Evolutionary conservation across 2,113 vertebrate species (phyloP).

Genomic region (Grammomys surdaster): DNA sequence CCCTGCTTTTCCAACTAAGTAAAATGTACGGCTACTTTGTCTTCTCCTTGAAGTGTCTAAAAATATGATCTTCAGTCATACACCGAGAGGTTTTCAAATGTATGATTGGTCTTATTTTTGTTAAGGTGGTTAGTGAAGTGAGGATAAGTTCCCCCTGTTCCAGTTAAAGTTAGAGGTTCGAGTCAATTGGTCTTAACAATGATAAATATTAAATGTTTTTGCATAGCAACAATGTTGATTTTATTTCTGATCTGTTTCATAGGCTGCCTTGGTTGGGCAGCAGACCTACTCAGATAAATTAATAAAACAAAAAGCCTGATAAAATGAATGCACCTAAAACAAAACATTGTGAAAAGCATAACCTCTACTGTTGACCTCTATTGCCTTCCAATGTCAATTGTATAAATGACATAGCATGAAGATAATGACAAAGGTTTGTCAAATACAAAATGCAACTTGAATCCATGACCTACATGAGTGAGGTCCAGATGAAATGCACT

Average conservation of each 20-base stretch:
- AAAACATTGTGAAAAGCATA: background rate
- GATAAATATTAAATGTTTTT: background rate
- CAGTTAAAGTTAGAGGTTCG: background rate
- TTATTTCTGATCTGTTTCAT: conserved; percentile 32
- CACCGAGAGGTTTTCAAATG: conserved; percentile 30
- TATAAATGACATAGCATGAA: background rate
- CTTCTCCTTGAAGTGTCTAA: conserved; percentile 15
- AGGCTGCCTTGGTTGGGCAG: conserved; percentile 6
- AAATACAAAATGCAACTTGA: conserved; percentile 38
- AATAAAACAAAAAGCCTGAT: conserved; percentile 24
- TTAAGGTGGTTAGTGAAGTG: conserved; percentile 34
- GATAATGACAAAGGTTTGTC: background rate
- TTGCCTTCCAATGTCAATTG: conserved; percentile 35
- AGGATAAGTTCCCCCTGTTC: background rate
- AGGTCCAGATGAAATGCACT: conserved; percentile 25
- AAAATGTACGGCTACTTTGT: background rate
- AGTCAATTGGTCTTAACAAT: conserved; percentile 34
- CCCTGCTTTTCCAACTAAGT: conserved; percentile 66
- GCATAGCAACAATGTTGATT: background rate
- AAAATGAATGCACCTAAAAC: conserved; percentile 42
- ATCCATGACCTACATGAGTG: background rate
- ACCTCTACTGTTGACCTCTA: background rate
- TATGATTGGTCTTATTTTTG: conserved; percentile 34
- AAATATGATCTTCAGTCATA: conserved; percentile 38
- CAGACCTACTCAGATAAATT: conserved; percentile 40